Base-by-base conservation (phyloP, 2,797 vertebrate species). In the Xenops minutus region DNA sequence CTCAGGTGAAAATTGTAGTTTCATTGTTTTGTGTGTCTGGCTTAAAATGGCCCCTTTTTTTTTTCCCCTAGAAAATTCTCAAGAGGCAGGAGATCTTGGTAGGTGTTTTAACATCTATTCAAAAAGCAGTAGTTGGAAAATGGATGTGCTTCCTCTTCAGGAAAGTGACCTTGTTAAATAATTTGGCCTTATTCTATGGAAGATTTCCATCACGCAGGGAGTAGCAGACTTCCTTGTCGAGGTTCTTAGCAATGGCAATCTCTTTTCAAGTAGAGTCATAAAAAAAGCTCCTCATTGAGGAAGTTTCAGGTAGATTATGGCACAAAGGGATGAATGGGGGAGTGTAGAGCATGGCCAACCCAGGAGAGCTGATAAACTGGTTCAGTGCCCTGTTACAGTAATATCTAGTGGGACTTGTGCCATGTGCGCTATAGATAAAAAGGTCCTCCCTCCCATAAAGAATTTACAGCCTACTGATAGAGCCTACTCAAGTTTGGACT, bases 311-410 rank as follows among this genome's bases (percentile, higher is more conserved):
- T 90, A 44, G 76, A 39, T 93, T 0, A 2, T 22, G 24, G 36
- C 51, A 68, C 61, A 54, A 27, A 75, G 34, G 49, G 68, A 7
- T 51, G 49, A 56, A 43, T 32, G 39, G 48, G 34, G 46, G 72
- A 73, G 63, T 69, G 58, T n/a, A 8, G 41, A 80, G 29, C 3
- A 0, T 74, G 56, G 39, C n/a, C 14, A 37, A 2, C 34, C 39
- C 85, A 52, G 51, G 55, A 49, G 73, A 73, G 62, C 66, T 86
- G 92, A 69, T 95, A 88, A 95, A 84, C 80, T 84, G 76, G 62
- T 93, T 95, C 63, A 63, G 26, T 86, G 63, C 76, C 56, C 66
- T 81, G 7, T 73, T 78, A 32, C 46, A 34, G 36, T 37, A 62
- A 55, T 90, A 76, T 37, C 71, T 52, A 43, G 21, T 73, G 69